phyloP scores from a whole-genome alignment of 2,888 invertebrate species.

The Griposia aprilina region DNA sequence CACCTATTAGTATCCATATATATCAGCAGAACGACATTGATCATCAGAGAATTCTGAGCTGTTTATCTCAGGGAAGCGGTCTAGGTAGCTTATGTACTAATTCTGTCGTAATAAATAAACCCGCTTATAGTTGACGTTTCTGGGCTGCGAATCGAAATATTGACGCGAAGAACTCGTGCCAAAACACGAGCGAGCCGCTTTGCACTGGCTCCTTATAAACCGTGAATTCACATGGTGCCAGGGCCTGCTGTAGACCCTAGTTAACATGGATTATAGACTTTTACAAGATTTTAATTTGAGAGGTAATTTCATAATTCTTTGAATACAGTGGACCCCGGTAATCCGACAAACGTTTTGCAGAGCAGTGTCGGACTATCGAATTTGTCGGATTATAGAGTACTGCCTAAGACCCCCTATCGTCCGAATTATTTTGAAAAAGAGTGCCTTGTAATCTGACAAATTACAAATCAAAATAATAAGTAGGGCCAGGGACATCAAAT shows the following conservation, averaged over 20 bases:
- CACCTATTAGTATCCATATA: constrained; percentile 23
- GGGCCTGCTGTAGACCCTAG: background rate
- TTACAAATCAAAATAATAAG: too few relatives aligned
- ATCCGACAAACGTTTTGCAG: too few relatives aligned
- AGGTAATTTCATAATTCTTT: background rate
- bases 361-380: too few relatives aligned
- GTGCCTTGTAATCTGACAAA: too few relatives aligned
- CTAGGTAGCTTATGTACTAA: constrained; percentile 80
- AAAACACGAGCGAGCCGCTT: constrained; percentile 78
- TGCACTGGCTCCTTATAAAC: constrained; percentile 62
- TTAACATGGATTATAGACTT: background rate
- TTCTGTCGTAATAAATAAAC: constrained; percentile 86
- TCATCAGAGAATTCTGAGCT: constrained; percentile 72
- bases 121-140: constrained; percentile 86
- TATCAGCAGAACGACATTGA: constrained; percentile 71
- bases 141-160: constrained; percentile 88
- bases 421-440: too few relatives aligned
- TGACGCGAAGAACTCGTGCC: constrained; percentile 85
- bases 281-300: background rate
- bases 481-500: too few relatives aligned
- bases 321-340: too few relatives aligned
- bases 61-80: constrained; percentile 81
- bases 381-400: too few relatives aligned
- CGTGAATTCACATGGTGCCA: constrained; percentile 43
- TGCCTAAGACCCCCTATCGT: too few relatives aligned